Percentiles rank a stretch among this genome's conserved stretches.
Conservation (phyloP, 2,797 vertebrate genomes). For the Pseudocheirus occidentalis region DNA sequence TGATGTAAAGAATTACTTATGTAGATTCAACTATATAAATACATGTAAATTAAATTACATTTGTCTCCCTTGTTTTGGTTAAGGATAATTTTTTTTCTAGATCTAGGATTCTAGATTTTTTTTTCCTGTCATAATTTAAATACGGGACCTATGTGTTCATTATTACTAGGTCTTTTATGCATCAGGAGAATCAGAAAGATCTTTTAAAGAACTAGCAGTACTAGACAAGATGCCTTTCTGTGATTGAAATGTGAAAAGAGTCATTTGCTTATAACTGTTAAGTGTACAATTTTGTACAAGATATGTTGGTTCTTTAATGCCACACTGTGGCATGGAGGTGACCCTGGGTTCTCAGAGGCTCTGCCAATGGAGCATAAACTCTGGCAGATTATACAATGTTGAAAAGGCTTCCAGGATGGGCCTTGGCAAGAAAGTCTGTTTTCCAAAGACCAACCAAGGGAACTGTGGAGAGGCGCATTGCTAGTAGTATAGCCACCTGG, state of each 20-base stretch:
- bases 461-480: background rate
- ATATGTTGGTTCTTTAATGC: slow-evolving; percentile 7
- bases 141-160: background rate
- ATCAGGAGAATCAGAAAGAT: slow-evolving; percentile 21
- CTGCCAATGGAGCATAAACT: background rate
- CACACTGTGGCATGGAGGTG: background rate
- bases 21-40: background rate
- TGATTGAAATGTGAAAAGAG: background rate
- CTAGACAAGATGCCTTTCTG: background rate
- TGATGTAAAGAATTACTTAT: background rate
- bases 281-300: background rate
- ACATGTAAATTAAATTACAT: background rate
- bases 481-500: background rate
- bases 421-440: background rate
- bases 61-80: background rate
- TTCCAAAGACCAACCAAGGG: background rate
- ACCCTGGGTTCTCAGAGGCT: background rate
- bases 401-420: background rate
- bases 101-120: background rate
- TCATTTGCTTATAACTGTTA: slow-evolving; percentile 6
- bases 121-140: background rate
- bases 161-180: background rate
- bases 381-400: background rate
- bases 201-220: background rate
- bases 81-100: slow-evolving; percentile 2